A percentile compares a stretch with the other conserved stretches of the same genome.
Evolutionary conservation across 1,140 invertebrate genomes (phyloP).

Genomic region (Orchestia grillus): DNA sequence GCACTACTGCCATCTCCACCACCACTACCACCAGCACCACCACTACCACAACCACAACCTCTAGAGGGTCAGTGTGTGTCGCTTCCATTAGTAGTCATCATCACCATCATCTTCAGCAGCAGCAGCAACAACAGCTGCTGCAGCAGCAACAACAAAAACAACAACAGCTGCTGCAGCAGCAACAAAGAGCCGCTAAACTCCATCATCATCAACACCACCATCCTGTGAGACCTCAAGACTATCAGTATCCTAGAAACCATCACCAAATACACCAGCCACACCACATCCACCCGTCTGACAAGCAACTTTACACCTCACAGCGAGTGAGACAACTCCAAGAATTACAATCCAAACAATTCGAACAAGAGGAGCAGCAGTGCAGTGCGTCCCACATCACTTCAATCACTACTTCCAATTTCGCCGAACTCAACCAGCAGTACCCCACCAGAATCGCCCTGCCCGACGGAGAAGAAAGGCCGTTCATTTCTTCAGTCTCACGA

Average conservation of each 20-base stretch:
- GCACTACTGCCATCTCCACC: slow-evolving; percentile 33
- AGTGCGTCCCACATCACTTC: neutral
- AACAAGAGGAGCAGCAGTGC: neutral
- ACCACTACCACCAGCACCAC: slow-evolving; percentile 10
- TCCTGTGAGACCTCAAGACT: neutral
- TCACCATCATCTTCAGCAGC: neutral
- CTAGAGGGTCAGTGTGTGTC: slow-evolving; percentile 32
- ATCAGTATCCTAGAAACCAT: slow-evolving; percentile 10
- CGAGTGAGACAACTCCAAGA: neutral
- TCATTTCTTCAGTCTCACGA: slow-evolving; percentile 25
- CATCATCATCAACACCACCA: neutral
- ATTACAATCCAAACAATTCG: neutral
- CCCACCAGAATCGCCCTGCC: neutral
- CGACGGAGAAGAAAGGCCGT: slow-evolving; percentile 24
- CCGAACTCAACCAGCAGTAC: slow-evolving; percentile 31
- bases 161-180: neutral
- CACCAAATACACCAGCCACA: slow-evolving; percentile 28
- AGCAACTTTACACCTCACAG: neutral
- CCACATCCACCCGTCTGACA: slow-evolving; percentile 24
- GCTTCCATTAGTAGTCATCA: slow-evolving; percentile 11
- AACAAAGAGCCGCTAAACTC: neutral
- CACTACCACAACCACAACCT: slow-evolving; percentile 24
- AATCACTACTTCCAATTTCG: neutral
- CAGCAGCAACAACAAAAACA: neutral
- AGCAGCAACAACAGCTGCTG: neutral